Base-by-base conservation (phyloP, 2,888 invertebrate genomes). In the Folsomia candida region DNA sequence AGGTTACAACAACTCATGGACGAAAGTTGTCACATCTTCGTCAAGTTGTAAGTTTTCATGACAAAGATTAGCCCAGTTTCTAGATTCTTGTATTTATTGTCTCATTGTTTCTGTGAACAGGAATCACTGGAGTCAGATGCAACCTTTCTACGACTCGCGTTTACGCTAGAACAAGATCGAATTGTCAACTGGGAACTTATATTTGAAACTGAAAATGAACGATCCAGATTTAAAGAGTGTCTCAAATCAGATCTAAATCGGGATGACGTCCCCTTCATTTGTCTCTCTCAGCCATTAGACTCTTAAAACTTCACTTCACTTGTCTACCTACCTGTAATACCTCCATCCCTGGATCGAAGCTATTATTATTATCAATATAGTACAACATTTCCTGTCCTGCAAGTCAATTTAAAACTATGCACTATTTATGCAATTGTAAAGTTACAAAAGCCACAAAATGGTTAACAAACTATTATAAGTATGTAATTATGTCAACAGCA, bases 181-280 rank as follows among this genome's bases (percentile, higher is more conserved):
- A 62, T 72, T 26, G 27, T 67, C 1, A 67, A 69, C 57, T 80
- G 80, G 80, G 78, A 78, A 58, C 57, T 80, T 1, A 67, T 70
- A 14, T 80, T 80, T 69, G 80, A 80, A 63, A 78, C 80, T 0
- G 69, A 69, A 24, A 68, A 54, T n/a, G 80, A 80, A 62, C 75
- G 72, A 60, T 22, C 37, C 6, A 57, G 61, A 25, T 76, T 76
- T 67, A 54, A 66, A 20, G 29, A 63, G 60, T 68, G 51, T 59
- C 37, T 76, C 14, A 64, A 74, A 60, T 24, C 63, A 9, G 72
- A 62, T 26, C 54, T 68, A 20, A 72, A 70, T 47, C 14, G 2
- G 2, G 11, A 11, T 6, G 11, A 20, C 6, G 57, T 57, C 57
- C 77, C 73, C 1, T 77, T 77, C 68, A 75, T 77, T 37, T 72